phyloP scores from a whole-genome alignment of 2,797 vertebrate genomes.

The Poeciliopsis paucimaculata region DNA sequence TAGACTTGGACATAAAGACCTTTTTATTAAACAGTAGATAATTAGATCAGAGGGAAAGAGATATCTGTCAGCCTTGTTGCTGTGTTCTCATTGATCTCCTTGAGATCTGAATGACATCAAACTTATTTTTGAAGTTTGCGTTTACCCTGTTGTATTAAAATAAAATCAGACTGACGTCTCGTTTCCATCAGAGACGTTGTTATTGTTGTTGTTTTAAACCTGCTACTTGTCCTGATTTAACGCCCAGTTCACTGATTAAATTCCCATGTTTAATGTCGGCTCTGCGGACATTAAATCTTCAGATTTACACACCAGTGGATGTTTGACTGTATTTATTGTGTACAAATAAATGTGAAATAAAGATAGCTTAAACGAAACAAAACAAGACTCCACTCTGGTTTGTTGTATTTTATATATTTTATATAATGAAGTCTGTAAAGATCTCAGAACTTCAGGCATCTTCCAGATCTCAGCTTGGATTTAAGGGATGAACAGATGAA shows the following conservation, averaged over 20 bases:
- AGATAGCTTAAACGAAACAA: conserved; percentile 77
- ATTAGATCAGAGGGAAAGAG: conserved; percentile 61
- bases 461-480: not conserved
- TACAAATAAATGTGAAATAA: conserved; percentile 95
- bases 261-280: conserved; percentile 36
- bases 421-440: too few relatives aligned
- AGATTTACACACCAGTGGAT: conserved; percentile 85
- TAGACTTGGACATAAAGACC: conserved; percentile 45
- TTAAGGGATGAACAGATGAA: not conserved
- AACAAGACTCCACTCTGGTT: not conserved
- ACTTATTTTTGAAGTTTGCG: conserved; percentile 94
- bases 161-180: conserved; percentile 45
- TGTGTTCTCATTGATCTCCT: conserved; percentile 88
- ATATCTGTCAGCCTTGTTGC: conserved; percentile 71
- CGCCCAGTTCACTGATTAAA: conserved; percentile 46
- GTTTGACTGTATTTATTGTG: conserved; percentile 98
- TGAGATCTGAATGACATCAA: conserved; percentile 90
- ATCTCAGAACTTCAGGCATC: not conserved
- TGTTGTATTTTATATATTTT: not conserved
- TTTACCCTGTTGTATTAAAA: conserved; percentile 73
- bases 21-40: conserved; percentile 49
- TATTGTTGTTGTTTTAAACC: conserved; percentile 31
- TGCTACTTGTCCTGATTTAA: conserved; percentile 54
- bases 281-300: conserved; percentile 53
- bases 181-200: conserved; percentile 51